Percentiles rank a stretch among this genome's conserved stretches.
phyloP scores from a whole-genome alignment of 2,888 invertebrate genomes.

The Torymus texanus region DNA sequence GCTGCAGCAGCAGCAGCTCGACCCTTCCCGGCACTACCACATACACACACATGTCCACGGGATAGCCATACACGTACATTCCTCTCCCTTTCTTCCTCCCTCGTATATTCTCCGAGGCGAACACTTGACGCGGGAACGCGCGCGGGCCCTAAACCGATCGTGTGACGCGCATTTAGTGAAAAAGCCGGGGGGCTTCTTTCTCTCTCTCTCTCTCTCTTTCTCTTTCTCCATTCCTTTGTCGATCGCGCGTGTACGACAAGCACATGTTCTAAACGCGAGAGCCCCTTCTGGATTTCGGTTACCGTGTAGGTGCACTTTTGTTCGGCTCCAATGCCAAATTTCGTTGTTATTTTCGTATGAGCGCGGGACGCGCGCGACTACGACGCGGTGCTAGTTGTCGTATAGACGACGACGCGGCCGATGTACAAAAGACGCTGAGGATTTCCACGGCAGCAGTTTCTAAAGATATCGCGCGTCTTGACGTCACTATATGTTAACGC shows the following conservation, averaged over 20 bases:
- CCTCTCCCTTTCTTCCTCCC: slow-evolving; percentile 51
- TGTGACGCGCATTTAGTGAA: slow-evolving; percentile 61
- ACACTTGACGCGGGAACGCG: slow-evolving; percentile 62
- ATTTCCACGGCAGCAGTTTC: background rate
- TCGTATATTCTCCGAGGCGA: slow-evolving; percentile 60
- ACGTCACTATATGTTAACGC: background rate
- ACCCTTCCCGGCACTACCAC: background rate
- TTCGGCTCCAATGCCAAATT: slow-evolving; percentile 54
- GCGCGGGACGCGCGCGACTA: background rate
- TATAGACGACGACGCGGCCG: background rate
- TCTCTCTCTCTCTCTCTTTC: background rate
- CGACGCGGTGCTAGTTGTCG: background rate
- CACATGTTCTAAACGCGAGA: slow-evolving; percentile 3
- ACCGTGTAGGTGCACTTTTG: slow-evolving; percentile 54
- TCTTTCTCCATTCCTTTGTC: slow-evolving; percentile 19
- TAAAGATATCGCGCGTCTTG: background rate
- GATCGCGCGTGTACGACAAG: slow-evolving; percentile 14
- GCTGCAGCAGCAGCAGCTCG: background rate
- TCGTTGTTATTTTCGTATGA: slow-evolving; percentile 49
- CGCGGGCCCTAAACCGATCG: slow-evolving; percentile 57
- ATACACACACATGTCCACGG: no score
- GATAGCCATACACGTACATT: background rate
- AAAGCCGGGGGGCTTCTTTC: slow-evolving; percentile 40
- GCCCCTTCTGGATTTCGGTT: slow-evolving; percentile 14
- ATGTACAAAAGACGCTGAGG: slow-evolving; percentile 15